These are phyloP conservation scores for Drosophila biarmipes DNA, from an alignment of 1,140 invertebrate genomes.

Conservation along the genomic window DNA sequence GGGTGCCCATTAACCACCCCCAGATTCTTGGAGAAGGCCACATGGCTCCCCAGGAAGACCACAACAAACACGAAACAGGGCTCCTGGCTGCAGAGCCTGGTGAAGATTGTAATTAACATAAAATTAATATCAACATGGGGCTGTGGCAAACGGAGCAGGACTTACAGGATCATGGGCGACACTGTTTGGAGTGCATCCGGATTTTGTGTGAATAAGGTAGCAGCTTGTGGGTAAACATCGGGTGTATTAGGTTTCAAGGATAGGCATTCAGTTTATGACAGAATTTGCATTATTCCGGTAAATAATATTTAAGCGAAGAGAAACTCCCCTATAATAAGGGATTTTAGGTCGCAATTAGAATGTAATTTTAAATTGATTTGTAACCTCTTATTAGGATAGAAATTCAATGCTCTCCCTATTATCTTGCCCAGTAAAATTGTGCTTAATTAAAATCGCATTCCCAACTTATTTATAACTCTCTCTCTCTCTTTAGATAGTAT, in stretches of 20 bases:
- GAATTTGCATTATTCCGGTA: not conserved
- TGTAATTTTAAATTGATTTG: too few relatives aligned
- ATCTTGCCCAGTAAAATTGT: too few relatives aligned
- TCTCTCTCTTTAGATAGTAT: not conserved
- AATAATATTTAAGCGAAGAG: not conserved
- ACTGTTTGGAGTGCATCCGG: slow-evolving; percentile 8
- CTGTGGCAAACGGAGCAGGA: slow-evolving; percentile 22
- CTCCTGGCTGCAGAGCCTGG: slow-evolving; percentile 24
- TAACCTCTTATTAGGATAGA: too few relatives aligned
- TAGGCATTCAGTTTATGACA: too few relatives aligned
- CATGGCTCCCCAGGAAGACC: slow-evolving; percentile 24
- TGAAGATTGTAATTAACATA: slow-evolving; percentile 79
- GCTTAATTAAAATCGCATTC: not conserved
- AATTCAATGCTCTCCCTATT: too few relatives aligned
- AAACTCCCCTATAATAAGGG: not conserved
- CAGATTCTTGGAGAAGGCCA: slow-evolving; percentile 6
- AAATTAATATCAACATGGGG: slow-evolving; percentile 74
- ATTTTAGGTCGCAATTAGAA: too few relatives aligned
- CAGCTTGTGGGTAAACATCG: not conserved
- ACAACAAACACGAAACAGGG: slow-evolving; percentile 41
- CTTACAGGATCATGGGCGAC: slow-evolving; percentile 14
- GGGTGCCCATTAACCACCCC: slow-evolving; percentile 36
- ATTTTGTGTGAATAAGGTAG: slow-evolving; percentile 8
- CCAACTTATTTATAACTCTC: not conserved
- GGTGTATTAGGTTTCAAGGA: not conserved